A percentile compares a stretch with the other conserved stretches of the same genome.
Evolutionary conservation across 2,888 invertebrate genomes (phyloP).

Genomic region (Hirtodrosophila histrioides): DNA sequence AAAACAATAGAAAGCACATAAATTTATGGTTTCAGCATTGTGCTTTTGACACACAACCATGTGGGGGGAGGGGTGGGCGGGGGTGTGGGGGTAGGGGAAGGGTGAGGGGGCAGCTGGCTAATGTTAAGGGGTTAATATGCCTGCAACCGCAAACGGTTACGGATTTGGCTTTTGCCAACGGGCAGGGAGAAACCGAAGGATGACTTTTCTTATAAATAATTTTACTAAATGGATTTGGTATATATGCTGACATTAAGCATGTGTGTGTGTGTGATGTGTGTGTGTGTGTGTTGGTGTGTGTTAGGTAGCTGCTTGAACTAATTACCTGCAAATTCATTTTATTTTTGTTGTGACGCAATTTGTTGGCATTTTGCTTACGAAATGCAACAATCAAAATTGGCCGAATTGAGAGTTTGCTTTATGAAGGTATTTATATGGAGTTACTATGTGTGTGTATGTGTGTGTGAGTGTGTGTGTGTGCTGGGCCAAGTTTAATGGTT

Average conservation of each 20-base stretch:
- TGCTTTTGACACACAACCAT: conserved; percentile 76
- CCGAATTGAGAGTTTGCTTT: conserved; percentile 45
- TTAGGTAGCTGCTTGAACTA: conserved; percentile 72
- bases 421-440: conserved; percentile 46
- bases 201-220: conserved; percentile 78
- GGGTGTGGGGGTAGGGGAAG: background rate
- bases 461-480: conserved; percentile 18
- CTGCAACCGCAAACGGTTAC: conserved; percentile 74
- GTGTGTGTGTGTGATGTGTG: conserved; percentile 16
- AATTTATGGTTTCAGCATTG: conserved; percentile 81
- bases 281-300: conserved; percentile 12
- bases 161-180: conserved; percentile 56
- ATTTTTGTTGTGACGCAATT: conserved; percentile 45
- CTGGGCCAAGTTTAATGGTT: conserved; percentile 70
- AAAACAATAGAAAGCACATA: conserved; percentile 80
- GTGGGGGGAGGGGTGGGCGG: conserved; percentile 13
- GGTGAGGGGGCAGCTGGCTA: conserved; percentile 1
- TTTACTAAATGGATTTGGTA: conserved; percentile 78
- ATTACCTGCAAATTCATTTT: conserved; percentile 73
- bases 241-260: conserved; percentile 65
- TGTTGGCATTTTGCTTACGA: conserved; percentile 50
- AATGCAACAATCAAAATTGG: conserved; percentile 77
- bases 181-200: conserved; percentile 5
- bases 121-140: conserved; percentile 80
- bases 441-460: conserved; percentile 16